Conservation (phyloP, 1,140 invertebrate species). For the Pogonomyrmex barbatus region DNA sequence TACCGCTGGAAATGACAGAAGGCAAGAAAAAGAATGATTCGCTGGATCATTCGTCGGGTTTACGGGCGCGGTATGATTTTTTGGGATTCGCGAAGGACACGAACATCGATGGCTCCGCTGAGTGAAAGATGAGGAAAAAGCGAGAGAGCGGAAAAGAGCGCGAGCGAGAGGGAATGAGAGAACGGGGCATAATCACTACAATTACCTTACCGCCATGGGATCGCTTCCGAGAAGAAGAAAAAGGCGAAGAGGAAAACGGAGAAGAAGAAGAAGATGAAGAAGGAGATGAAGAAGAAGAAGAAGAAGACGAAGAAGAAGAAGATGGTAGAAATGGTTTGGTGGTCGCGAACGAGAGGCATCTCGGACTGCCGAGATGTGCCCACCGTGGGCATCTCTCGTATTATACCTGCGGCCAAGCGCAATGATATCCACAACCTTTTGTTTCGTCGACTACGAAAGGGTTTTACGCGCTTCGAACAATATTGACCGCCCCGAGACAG, state of each 20-base stretch:
- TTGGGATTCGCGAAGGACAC: slow-evolving; percentile 73
- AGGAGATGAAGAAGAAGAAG: slow-evolving; percentile 18
- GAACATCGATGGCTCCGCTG: slow-evolving; percentile 62
- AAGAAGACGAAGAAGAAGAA: slow-evolving; percentile 39
- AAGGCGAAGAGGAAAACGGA: slow-evolving; percentile 62
- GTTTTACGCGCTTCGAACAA: slow-evolving; percentile 74
- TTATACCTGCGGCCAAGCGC: slow-evolving; percentile 65
- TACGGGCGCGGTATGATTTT: slow-evolving; percentile 74
- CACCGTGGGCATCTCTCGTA: slow-evolving; percentile 55
- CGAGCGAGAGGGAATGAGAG: slow-evolving; percentile 62
- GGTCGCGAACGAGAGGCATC: slow-evolving; percentile 61
- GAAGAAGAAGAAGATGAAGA: slow-evolving; percentile 26
- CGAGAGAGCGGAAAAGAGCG: slow-evolving; percentile 50
- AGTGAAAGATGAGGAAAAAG: slow-evolving; percentile 57
- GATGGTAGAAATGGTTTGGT: slow-evolving; percentile 72
- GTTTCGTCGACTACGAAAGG: slow-evolving; percentile 74
- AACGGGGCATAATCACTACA: slow-evolving; percentile 80
- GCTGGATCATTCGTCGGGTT: slow-evolving; percentile 63
- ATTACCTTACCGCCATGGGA: slow-evolving; percentile 81
- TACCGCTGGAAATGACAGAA: slow-evolving; percentile 58
- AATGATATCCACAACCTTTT: slow-evolving; percentile 76
- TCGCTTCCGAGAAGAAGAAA: slow-evolving; percentile 80
- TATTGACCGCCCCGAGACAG: slow-evolving; percentile 72
- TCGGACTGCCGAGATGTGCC: slow-evolving; percentile 50
- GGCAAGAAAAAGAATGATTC: slow-evolving; percentile 49